Evolutionary conservation across 2,888 invertebrate species (phyloP).

Genomic region (Isotomurus palustris): DNA sequence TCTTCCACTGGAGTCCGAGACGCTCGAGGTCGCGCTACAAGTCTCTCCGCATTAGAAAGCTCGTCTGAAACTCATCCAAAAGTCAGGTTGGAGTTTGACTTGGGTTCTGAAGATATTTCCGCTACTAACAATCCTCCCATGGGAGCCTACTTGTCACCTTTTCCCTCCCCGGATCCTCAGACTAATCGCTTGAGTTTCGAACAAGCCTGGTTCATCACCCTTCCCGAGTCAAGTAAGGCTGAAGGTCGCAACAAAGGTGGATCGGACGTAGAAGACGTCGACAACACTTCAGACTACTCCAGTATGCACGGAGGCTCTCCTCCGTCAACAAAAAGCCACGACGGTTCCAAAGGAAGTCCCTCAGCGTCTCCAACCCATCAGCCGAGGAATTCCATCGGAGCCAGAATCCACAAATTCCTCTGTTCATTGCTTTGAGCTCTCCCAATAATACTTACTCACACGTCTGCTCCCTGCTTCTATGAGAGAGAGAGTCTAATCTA

Average conservation of each 20-base stretch:
- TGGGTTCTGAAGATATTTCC: conserved; percentile 29
- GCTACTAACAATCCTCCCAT: conserved; percentile 20
- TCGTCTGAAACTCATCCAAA: conserved; percentile 37
- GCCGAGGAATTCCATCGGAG: conserved; percentile 18
- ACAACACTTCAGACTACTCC: conserved; percentile 42
- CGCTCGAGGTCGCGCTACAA: conserved; percentile 35
- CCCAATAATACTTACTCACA: too few species aligned
- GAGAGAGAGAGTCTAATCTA: too few species aligned
- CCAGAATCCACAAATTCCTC: conserved; percentile 33
- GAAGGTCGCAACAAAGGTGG: conserved; percentile 13
- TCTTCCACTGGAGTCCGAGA: conserved; percentile 11
- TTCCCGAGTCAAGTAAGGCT: conserved; percentile 21
- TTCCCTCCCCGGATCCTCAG: conserved; percentile 19
- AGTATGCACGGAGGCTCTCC: conserved; percentile 43
- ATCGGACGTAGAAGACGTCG: conserved; percentile 28
- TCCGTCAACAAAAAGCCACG: conserved; percentile 33
- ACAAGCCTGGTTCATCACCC: conserved; percentile 40
- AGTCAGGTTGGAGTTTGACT: conserved; percentile 37
- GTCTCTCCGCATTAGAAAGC: conserved; percentile 37
- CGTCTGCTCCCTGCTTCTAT: too few species aligned
- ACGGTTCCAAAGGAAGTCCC: conserved; percentile 16
- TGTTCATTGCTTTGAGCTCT: conserved; percentile 35
- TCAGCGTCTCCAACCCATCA: conserved; percentile 25
- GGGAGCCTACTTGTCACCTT: conserved; percentile 4
- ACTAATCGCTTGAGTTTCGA: conserved; percentile 37